These are phyloP conservation scores for Rotaria socialis DNA, from an alignment of 2,888 invertebrate genomes.

Conservation along the genomic window DNA sequence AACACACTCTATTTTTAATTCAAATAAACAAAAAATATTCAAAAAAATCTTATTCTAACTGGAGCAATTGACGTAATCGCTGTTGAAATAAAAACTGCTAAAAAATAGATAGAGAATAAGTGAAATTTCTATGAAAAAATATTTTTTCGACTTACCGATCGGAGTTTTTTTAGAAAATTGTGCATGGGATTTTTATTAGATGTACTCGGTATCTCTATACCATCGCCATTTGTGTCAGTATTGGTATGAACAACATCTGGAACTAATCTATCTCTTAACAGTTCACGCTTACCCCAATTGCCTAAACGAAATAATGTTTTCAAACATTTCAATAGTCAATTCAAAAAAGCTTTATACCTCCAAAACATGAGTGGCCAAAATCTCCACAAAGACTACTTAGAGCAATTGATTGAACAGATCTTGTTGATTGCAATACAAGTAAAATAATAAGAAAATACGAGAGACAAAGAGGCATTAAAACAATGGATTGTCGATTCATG, in stretches of 20 bases:
- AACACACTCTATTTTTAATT: neutral
- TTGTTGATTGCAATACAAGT: neutral
- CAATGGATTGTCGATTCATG: neutral
- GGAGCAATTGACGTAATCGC: neutral
- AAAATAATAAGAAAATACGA: neutral
- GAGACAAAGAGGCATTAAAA: neutral
- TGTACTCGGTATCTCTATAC: neutral
- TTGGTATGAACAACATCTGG: neutral
- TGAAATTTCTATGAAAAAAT: neutral
- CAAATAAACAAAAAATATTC: constrained; percentile 8
- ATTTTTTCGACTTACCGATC: neutral
- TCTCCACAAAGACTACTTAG: constrained; percentile 14
- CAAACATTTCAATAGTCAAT: neutral
- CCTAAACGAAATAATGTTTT: neutral
- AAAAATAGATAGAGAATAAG: neutral
- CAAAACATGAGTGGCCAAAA: constrained; percentile 7
- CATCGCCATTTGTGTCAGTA: neutral
- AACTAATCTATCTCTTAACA: neutral
- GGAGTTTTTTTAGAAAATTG: neutral
- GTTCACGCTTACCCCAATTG: neutral
- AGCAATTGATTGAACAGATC: neutral
- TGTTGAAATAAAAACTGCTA: neutral
- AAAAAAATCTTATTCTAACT: neutral
- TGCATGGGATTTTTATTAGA: neutral
- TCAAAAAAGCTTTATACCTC: neutral